A percentile compares a stretch with the other conserved stretches of the same genome.
These are phyloP conservation scores for Actinia tenebrosa DNA, from an alignment of 64 coral and sea anemone genomes.

Conservation along the genomic window DNA sequence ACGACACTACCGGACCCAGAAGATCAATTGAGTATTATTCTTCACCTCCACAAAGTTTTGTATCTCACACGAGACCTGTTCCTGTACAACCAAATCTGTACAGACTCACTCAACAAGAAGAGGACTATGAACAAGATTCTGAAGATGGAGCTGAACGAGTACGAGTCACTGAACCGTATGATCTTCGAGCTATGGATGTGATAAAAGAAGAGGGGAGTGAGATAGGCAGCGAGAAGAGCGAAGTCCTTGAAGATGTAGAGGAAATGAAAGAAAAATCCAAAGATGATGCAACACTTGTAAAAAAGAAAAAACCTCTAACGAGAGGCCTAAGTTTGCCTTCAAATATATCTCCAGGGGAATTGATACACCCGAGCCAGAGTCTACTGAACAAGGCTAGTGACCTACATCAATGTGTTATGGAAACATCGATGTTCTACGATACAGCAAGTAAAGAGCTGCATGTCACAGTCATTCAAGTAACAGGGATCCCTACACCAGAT, in stretches of 20 bases:
- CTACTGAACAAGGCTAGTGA: conserved; percentile 42
- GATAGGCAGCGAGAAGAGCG: background rate
- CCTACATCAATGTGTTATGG: conserved; percentile 32
- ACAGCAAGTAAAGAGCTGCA: conserved; percentile 76
- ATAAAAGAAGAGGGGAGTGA: conserved; percentile 2
- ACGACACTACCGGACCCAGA: conserved; percentile 25
- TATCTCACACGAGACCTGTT: conserved; percentile 58
- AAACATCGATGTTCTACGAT: conserved; percentile 80
- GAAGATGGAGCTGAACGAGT: conserved; percentile 34
- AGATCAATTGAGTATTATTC: conserved; percentile 76
- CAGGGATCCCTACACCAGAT: conserved; percentile 69
- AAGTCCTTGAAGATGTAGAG: conserved; percentile 10
- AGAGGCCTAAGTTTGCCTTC: conserved; percentile 66
- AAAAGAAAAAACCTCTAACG: conserved; percentile 26
- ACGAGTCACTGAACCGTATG: conserved; percentile 46
- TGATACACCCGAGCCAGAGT: conserved; percentile 58
- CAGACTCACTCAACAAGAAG: conserved; percentile 55
- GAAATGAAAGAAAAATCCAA: conserved; percentile 16
- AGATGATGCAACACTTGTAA: background rate
- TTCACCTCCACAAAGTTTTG: conserved; percentile 16
- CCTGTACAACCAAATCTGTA: conserved; percentile 79
- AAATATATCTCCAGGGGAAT: conserved; percentile 27
- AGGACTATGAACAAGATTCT: conserved; percentile 31
- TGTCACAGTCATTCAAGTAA: conserved; percentile 74
- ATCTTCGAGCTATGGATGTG: background rate